Base-by-base conservation (phyloP, 2,888 invertebrate genomes). In the Danaus chrysippus region DNA sequence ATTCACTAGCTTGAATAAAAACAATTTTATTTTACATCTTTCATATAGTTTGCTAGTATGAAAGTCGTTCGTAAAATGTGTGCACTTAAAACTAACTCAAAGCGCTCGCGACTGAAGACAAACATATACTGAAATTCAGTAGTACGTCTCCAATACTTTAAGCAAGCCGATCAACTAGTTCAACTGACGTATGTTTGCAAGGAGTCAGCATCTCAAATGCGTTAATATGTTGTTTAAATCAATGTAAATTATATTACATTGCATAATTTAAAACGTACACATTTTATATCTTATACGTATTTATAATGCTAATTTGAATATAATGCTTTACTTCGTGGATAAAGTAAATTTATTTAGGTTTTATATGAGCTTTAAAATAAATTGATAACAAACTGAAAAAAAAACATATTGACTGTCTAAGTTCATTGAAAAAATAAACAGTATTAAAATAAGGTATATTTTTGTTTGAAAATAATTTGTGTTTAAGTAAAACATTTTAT, bases 21-120 rank as follows among this genome's bases (percentile, higher is more conserved):
- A 17, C 10, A 49, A 49, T 10, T 10, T 13, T 10, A 46, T 49
- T 17, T 15, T n/a, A 15, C 49, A 49, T 49, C 23, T 34, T 49
- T 49, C 15, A 46, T 49, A 11, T 17, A 15, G 17, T 15, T 15
- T 46, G 13, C n/a, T 46, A 13, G 15, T 11, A 17, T 49, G 49
- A 11, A 17, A 17, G 17, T 17, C 17, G 15, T 49, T 11, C 10
- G 49, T 17, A 10, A 15, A 17, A 49, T 17, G 49, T 49, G 49
- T 10, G 17, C 13, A 46, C 17, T 49, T 17, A 49, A 17, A 42
- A 19, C 42, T 15, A 53, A 2, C n/a, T 10, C 15, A 12, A 34
- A 75, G 74, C 75, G 74, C 76, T 74, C 75, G 73, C 66, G 66
- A 65, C 71, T 69, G 71, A 74, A 77, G 74, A 74, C 73, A 70